Base-by-base conservation (phyloP, 1,140 invertebrate genomes). In the Condylostylus longicornis region DNA sequence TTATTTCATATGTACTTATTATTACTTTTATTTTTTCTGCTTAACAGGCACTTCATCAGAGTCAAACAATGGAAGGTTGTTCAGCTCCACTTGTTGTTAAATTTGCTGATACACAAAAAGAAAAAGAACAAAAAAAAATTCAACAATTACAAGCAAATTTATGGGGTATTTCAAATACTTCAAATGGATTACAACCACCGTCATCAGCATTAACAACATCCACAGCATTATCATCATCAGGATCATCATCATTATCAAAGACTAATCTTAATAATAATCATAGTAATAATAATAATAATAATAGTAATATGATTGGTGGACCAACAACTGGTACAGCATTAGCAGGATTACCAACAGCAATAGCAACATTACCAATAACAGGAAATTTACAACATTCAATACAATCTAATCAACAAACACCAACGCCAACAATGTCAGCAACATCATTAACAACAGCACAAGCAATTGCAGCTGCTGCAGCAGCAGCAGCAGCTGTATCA, bases 51-150 rank as follows among this genome's bases (percentile, higher is more conserved):
- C 79, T 97, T 64, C 91, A 98, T 69, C 93, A 97, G 66, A 95
- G 90, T 51, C 86, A 90, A 64, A 98, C 90, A 42, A 96, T 97
- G 90, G 94, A 98, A 68, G 91, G 89, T 17, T 98, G 93, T 61
- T 91, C 87, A 34, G 91, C 90, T 43, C 93, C 94, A 9, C 64
- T 98, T 42, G 94, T 98, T 15, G 93, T 98, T 7, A 98, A 98
- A 64, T 96, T 98, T 65, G 95, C 94, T 19, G 94, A 98, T 60
- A 96, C 93, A 28, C 91, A 95, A 61, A 97, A 96, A 61, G 93
- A 98, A 56, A 97, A 97, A 62, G 93, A 97, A 58, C 80, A 89
- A 58, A 95, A 95, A 65, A 78, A 89, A 53, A 68, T 93, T 58
- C 87, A 93, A 50, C 87, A 93, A 54, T 73, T 89, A 59, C 82